Percentiles rank a stretch among this genome's conserved stretches.
phyloP scores from a whole-genome alignment of 2,888 invertebrate genomes.

The Tethea ocularis region DNA sequence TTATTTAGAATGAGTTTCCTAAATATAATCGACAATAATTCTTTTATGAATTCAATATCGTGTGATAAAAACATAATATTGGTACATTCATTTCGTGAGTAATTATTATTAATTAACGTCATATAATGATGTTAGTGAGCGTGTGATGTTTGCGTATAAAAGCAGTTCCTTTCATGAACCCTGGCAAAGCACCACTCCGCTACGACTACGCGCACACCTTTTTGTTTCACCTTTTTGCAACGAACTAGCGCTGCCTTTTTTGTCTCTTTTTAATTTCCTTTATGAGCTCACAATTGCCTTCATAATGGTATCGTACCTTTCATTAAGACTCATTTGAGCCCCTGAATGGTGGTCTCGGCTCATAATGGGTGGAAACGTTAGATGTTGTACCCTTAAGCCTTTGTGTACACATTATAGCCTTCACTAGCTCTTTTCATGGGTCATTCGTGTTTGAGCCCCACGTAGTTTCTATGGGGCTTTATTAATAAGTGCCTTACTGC shows the following conservation, averaged over 20 bases:
- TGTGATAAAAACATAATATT: not conserved
- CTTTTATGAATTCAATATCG: not conserved
- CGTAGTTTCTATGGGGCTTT: conserved; percentile 55
- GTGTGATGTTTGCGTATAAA: conserved; percentile 25
- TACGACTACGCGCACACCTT: conserved; percentile 39
- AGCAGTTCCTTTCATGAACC: conserved; percentile 39
- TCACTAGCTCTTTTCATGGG: conserved; percentile 62
- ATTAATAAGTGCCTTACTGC: conserved; percentile 59
- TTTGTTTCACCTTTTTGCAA: conserved; percentile 47
- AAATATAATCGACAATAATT: not conserved
- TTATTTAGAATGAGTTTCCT: too few relatives aligned
- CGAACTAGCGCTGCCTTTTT: conserved; percentile 49
- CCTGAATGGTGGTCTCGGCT: conserved; percentile 68
- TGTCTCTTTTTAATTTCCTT: conserved; percentile 78
- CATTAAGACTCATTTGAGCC: conserved; percentile 76
- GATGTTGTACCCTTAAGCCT: conserved; percentile 67
- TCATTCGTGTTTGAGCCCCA: conserved; percentile 55
- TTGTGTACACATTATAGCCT: conserved; percentile 63
- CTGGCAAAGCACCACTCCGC: conserved; percentile 35
- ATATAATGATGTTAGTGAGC: conserved; percentile 15
- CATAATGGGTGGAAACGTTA: conserved; percentile 72
- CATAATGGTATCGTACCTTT: conserved; percentile 78
- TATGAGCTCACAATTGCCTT: conserved; percentile 77
- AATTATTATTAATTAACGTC: conserved; percentile 13
- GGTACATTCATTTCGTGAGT: conserved; percentile 15